Conservation (phyloP, 1,140 invertebrate species). For the Amphibalanus amphitrite region DNA sequence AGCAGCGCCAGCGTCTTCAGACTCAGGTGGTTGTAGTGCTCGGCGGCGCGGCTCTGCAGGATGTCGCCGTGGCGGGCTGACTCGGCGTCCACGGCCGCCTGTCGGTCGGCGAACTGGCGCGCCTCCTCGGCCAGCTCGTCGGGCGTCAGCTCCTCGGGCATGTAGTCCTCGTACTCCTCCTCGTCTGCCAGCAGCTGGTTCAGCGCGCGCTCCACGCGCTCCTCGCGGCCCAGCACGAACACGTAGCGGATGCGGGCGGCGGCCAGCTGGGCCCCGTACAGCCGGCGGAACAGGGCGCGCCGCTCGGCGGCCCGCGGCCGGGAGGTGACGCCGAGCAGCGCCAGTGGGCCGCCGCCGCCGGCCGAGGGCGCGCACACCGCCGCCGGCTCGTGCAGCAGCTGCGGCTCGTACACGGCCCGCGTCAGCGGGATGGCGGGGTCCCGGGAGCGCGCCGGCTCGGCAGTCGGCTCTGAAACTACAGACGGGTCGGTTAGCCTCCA, state of each 20-base stretch:
- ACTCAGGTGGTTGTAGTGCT: not conserved
- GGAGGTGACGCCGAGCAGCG: not conserved
- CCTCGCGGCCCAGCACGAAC: not conserved
- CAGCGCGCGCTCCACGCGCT: not conserved
- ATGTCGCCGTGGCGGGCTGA: not conserved
- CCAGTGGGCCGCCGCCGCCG: too few species aligned
- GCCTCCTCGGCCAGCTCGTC: conserved; percentile 3
- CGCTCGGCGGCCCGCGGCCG: not conserved
- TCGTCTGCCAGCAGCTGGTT: conserved; percentile 1
- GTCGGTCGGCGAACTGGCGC: not conserved
- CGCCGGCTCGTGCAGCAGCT: too few species aligned
- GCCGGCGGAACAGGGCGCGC: not conserved
- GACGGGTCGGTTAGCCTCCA: too few species aligned
- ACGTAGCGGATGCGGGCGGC: not conserved
- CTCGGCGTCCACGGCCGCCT: not conserved
- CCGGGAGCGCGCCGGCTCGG: too few species aligned
- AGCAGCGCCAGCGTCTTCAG: not conserved
- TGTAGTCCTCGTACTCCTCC: not conserved
- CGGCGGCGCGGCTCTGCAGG: not conserved
- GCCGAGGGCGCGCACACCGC: too few species aligned
- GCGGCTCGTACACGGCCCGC: too few species aligned
- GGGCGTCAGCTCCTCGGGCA: not conserved
- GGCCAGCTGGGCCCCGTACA: conserved; percentile 1
- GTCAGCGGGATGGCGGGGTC: too few species aligned
- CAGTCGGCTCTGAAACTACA: too few species aligned